These are phyloP conservation scores for Hirundichthys speculiger DNA, from an alignment of 2,113 vertebrate genomes.

Conservation along the genomic window DNA sequence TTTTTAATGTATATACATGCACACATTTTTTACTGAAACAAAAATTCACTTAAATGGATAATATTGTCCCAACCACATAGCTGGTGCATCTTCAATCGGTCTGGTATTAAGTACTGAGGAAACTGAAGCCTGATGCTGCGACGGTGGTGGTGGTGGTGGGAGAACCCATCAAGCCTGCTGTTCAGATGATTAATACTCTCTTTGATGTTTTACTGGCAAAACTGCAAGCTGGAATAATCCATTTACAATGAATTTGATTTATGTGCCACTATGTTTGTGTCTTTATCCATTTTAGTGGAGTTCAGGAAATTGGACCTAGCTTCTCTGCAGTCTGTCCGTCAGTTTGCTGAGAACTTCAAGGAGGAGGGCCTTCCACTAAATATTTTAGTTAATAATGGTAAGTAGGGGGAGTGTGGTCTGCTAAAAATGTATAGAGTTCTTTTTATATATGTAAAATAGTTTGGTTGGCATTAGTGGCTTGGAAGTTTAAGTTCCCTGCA, in stretches of 20 bases:
- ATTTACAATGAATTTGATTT: constrained; percentile 49
- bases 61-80: no score
- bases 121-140: constrained; percentile 16
- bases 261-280: constrained; percentile 23
- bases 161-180: constrained; percentile 18
- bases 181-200: constrained; percentile 63
- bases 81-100: constrained; percentile 1
- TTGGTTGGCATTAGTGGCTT: neutral
- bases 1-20: no score
- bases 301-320: constrained; percentile 87
- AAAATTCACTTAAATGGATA: no score
- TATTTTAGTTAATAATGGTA: constrained; percentile 92
- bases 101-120: constrained; percentile 36
- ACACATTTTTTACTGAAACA: no score
- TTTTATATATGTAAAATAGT: neutral
- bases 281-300: constrained; percentile 81
- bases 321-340: constrained; percentile 84
- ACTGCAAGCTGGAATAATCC: constrained; percentile 63
- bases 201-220: constrained; percentile 67
- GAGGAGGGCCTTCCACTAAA: constrained; percentile 82
- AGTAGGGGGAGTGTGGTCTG: constrained; percentile 54
- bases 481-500: constrained; percentile 12
- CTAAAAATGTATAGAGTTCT: neutral
- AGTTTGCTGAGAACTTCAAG: constrained; percentile 85
- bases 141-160: constrained; percentile 28